These are phyloP conservation scores for Acrocephalus scirpaceus DNA, from an alignment of 2,797 vertebrate genomes.

Conservation along the genomic window DNA sequence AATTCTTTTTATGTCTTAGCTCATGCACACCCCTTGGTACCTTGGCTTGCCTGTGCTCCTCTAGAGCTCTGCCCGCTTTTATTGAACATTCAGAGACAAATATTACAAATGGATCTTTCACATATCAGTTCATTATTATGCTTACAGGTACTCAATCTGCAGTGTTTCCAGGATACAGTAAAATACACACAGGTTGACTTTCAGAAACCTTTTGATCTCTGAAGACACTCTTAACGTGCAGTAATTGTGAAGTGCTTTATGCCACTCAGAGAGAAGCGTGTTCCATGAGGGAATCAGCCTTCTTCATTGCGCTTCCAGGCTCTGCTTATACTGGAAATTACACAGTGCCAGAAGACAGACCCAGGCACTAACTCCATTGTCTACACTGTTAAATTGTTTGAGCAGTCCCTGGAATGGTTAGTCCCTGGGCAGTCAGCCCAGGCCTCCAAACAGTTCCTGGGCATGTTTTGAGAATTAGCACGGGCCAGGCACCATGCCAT, in stretches of 20 bases:
- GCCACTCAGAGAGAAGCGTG: not conserved
- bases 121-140: not conserved
- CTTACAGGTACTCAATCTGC: not conserved
- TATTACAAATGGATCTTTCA: not conserved
- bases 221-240: not conserved
- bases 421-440: slow-evolving; percentile 7
- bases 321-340: not conserved
- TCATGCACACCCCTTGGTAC: not conserved
- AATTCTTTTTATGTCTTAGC: not conserved
- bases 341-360: not conserved
- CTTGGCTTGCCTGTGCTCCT: not conserved
- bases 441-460: slow-evolving; percentile 28
- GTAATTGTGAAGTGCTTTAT: not conserved
- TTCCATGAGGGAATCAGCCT: not conserved
- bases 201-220: not conserved
- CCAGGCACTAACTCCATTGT: slow-evolving; percentile 19
- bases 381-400: slow-evolving; percentile 15
- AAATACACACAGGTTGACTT: not conserved
- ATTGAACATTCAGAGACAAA: not conserved
- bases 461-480: slow-evolving; percentile 46
- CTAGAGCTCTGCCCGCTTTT: not conserved
- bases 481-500: slow-evolving; percentile 44
- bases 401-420: slow-evolving; percentile 19
- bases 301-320: not conserved
- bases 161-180: not conserved